Evolutionary conservation across 2,888 invertebrate species (phyloP), one percentile per base, ranked within the genome.

Genomic region (Anticlea derivata): DNA sequence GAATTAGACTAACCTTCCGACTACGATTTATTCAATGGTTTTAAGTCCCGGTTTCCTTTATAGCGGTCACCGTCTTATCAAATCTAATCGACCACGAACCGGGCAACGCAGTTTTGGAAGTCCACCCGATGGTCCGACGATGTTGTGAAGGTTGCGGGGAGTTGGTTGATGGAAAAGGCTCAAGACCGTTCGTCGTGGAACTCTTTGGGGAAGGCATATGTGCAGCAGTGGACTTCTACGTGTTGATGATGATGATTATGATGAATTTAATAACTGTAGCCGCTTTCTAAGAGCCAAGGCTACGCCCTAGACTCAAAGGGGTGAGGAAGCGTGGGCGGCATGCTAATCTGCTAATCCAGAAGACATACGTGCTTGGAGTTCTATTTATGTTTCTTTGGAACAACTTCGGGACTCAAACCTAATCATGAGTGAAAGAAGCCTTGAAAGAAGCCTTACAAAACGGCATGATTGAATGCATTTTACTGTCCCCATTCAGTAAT

Each of bases 301-400:
- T 26, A n/a, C 34, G 17, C 26, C 34, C 34, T 5, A 10, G n/a
- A 20, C 13, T 40, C 34, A 35, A 48, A 40, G 48, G 48, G 40
- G 40, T 40, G 48, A 8, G 24, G 22, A 23, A 6, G 22, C 48
- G 34, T 10, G 34, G 12, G 34, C 13, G 29, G 48, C 31, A 48
- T 48, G 29, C 40, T 48, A 40, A 48, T 48, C 27, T 27, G n/a
- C 27, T 40, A 48, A 40, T 41, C 39, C 47, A 3, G 31, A 47
- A 38, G 26, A 35, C 40, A 40, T 48, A 48, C 48, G 48, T 48
- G 48, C 33, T 3, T 20, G 7, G 39, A 33, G 29, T 34, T 8
- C 39, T 47, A 38, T 34, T 34, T 39, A 33, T 31, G 33, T 39
- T 38, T 26, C 30, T 11, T 10, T 7, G 20, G 11, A 45, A 27